Conservation (phyloP, 2,113 vertebrate species). For the Poeciliopsis turrubarensis region DNA sequence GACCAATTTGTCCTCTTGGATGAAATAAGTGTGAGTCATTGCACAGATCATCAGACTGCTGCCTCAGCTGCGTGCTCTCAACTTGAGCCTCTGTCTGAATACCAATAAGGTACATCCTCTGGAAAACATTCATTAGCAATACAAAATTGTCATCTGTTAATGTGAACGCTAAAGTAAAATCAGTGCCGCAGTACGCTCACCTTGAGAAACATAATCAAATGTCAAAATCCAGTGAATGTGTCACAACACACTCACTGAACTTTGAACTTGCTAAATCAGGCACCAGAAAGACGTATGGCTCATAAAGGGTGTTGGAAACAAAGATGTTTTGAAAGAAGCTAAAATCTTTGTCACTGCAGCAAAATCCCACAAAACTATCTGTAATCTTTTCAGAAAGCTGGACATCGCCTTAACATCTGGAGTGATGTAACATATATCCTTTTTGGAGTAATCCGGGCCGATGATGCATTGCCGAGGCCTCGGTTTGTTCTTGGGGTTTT, state of each 20-base stretch:
- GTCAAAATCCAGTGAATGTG: background rate
- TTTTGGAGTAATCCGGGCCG: conserved; percentile 50
- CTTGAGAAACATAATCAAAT: conserved; percentile 59
- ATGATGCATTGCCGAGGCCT: conserved; percentile 32
- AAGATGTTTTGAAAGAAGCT: background rate
- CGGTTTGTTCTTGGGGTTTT: conserved; percentile 23
- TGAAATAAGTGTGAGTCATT: conserved; percentile 54
- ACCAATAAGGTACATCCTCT: conserved; percentile 52
- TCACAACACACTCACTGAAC: conserved; percentile 22
- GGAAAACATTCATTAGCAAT: conserved; percentile 47
- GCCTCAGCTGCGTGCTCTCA: conserved; percentile 43
- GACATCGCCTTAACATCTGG: conserved; percentile 56
- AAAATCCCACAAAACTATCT: conserved; percentile 50
- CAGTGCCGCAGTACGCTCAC: conserved; percentile 51
- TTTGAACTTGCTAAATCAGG: background rate
- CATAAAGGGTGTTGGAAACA: background rate
- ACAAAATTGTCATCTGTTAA: conserved; percentile 51
- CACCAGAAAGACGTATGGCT: background rate
- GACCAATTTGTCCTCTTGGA: conserved; percentile 40
- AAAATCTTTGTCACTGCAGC: conserved; percentile 15
- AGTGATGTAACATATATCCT: conserved; percentile 64
- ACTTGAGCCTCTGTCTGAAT: conserved; percentile 34
- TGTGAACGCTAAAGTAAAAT: conserved; percentile 69
- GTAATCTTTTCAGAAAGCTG: conserved; percentile 39
- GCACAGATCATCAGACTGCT: conserved; percentile 33